Base-by-base conservation (phyloP, 2,888 invertebrate species). In the Luperina testacea region DNA sequence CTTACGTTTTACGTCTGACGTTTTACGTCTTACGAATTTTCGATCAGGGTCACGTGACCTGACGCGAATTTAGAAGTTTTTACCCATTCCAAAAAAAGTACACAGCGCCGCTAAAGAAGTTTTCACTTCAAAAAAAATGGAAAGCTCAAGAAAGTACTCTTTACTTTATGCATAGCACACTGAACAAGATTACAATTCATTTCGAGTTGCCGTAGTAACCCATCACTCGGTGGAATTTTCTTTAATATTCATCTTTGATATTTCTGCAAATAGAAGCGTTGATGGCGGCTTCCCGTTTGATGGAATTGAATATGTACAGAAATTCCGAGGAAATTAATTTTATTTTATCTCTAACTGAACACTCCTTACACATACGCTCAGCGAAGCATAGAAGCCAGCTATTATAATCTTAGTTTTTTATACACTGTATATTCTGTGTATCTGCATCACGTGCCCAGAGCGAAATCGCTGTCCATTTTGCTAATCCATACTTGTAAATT, bases 221-320 rank as follows among this genome's bases (percentile, higher is more conserved):
- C 63, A 65, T 80, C 75, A 45, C 53, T 57, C 61, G 15, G 48
- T 61, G 45, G 67, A 71, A 72, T 38, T 83, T 63, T 67, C 48
- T 72, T 72, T 59, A 81, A 65, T 72, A 82, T 79, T 75, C 59
- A 67, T 75, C 75, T 78, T 80, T 86, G 87, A 83, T 74, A 76
- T 83, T 83, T 83, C 27, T 74, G 53, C 64, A 76, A 83, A 79
- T 76, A 86, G 75, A 83, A 79, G 57, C 74, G 80, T 72, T 78
- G 76, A 83, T 80, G 64, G 71, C 57, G 68, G 74, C 65, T 76
- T 86, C 75, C 64, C 38, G 70, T 76, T 74, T 64, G 63, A 74
- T 74, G 24, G 65, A 32, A 78, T 84, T 82, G 15, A 86, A 82
- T 59, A 11, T 75, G 48, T 72, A 82, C 64, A 74, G 72, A 79